A percentile compares a stretch with the other conserved stretches of the same genome.
phyloP scores from a whole-genome alignment of 2,888 invertebrate genomes.

The Drosophila suboccidentalis region DNA sequence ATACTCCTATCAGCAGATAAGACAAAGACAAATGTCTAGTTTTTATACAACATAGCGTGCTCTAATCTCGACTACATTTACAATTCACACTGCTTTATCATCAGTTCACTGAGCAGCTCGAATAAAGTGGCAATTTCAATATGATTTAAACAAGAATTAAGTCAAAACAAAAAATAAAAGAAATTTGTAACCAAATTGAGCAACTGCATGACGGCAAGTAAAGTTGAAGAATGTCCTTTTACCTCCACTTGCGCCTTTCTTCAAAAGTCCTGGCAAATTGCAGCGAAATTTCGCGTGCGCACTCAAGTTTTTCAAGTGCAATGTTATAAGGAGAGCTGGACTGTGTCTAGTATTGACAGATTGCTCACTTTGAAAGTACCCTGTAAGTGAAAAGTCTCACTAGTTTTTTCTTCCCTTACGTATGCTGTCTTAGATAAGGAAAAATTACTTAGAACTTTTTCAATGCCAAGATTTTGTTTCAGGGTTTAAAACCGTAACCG shows the following conservation, averaged over 20 bases:
- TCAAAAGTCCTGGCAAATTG: slow-evolving; percentile 56
- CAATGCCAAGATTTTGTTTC: too few species aligned
- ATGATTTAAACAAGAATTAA: slow-evolving; percentile 19
- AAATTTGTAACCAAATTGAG: slow-evolving; percentile 55
- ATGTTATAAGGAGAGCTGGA: slow-evolving; percentile 23
- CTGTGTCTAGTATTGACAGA: slow-evolving; percentile 1
- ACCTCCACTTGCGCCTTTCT: background rate
- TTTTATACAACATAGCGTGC: background rate
- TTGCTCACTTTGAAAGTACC: slow-evolving; percentile 26
- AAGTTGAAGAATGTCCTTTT: slow-evolving; percentile 30
- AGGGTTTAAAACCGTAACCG: too few species aligned
- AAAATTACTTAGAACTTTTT: too few species aligned
- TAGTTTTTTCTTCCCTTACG: background rate
- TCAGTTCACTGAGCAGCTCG: slow-evolving; percentile 48
- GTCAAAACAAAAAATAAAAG: slow-evolving; percentile 20
- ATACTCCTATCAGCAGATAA: background rate
- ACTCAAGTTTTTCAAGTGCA: slow-evolving; percentile 74
- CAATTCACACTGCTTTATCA: slow-evolving; percentile 29
- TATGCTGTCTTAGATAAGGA: too few species aligned
- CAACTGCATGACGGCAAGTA: slow-evolving; percentile 40
- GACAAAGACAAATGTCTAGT: background rate
- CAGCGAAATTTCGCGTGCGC: slow-evolving; percentile 66
- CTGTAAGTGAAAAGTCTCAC: background rate
- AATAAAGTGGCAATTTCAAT: slow-evolving; percentile 74
- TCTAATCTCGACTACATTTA: slow-evolving; percentile 23